phyloP scores from a whole-genome alignment of 2,797 vertebrate species.

The Peromyscus aztecus region DNA sequence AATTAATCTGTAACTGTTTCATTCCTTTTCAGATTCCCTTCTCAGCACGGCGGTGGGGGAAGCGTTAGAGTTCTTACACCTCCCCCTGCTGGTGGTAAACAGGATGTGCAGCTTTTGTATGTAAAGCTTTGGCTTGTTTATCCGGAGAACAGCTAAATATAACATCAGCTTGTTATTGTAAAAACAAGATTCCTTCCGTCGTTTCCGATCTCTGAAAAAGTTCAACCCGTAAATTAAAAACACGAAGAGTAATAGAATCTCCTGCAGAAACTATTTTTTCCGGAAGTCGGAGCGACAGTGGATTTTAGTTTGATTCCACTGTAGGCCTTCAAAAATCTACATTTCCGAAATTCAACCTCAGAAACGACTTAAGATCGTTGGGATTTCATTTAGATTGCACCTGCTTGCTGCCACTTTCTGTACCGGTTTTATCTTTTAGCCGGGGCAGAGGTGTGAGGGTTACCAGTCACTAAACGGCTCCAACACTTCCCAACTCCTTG shows the following conservation, averaged over 20 bases:
- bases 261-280: conserved; percentile 3
- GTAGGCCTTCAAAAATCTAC: neutral
- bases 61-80: conserved; percentile 79
- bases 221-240: conserved; percentile 27
- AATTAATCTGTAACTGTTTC: conserved; percentile 53
- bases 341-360: neutral
- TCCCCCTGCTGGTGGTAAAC: conserved; percentile 85
- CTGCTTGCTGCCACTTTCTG: neutral
- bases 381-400: neutral
- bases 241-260: neutral
- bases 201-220: neutral
- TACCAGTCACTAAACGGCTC: neutral
- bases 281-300: neutral
- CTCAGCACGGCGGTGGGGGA: neutral
- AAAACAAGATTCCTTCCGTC: conserved; percentile 15
- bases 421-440: neutral
- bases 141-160: conserved; percentile 10
- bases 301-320: neutral
- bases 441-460: neutral
- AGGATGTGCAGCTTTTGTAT: conserved; percentile 74
- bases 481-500: neutral
- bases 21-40: conserved; percentile 7
- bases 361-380: neutral
- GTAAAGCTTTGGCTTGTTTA: neutral
- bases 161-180: conserved; percentile 9